Base-by-base conservation (phyloP, 2,888 invertebrate genomes). In the Eristalinus sepulchralis region DNA sequence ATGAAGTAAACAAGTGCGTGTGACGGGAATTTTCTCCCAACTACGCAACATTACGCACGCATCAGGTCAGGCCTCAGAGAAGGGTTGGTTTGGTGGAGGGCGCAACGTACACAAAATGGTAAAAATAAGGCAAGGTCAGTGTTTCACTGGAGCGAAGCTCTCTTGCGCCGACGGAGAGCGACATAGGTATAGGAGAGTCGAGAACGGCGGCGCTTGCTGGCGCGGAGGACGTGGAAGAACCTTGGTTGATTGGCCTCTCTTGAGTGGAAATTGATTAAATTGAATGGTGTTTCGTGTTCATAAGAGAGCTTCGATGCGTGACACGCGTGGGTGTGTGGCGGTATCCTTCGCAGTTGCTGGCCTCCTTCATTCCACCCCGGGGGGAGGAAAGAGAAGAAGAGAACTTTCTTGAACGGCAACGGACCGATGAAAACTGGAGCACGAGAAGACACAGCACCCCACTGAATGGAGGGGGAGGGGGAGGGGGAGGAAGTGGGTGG, bases 61-160 rank as follows among this genome's bases (percentile, higher is more conserved):
- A 80, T 62, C 67, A 67, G 27, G 36, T 57, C 36, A 64, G 27
- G 55, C 39, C 4, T 24, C 53, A 60, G 10, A n/a, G 13, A 33
- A 22, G 53, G 22, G 59, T 5, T 24, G 47, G 4, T 1, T 24
- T 11, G 63, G 1, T 6, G 55, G 11, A 36, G 22, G 62, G 47
- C 2, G 27, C 27, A 27, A 2, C 27, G 47, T 8, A 17, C 53
- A 24, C 55, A 27, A 39, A 68, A 27, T 70, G 47, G 17, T 73
- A 79, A 36, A 79, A 63, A 76, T 85, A 81, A 72, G 53, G 71
- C 81, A 85, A 85, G 84, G 84, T 85, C 84, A 85, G 84, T 70
- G 60, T 60, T 71, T 27, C 62, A 9, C n/a, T 10, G 55, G 1
- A 22, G 55, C 20, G n/a, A 22, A 22, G 47, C 3, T 57, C 57